A percentile compares a stretch with the other conserved stretches of the same genome.
phyloP scores from a whole-genome alignment of 2,888 invertebrate species.

The Drosophila atripex region DNA sequence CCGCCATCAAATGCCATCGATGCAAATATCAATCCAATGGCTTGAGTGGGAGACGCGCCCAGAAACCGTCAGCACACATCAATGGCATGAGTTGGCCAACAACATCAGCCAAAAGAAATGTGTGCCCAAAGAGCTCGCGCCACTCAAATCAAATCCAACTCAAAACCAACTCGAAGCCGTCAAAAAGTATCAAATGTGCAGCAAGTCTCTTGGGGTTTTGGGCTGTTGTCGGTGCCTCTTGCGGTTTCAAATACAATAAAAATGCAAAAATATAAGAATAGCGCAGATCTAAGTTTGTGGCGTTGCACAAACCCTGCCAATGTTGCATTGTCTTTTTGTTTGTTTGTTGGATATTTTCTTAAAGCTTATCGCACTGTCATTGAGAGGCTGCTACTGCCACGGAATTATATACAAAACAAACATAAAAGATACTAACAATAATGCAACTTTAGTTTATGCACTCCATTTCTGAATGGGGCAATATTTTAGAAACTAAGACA shows the following conservation, averaged over 20 bases:
- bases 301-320: slow-evolving; percentile 65
- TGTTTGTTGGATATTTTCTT: slow-evolving; percentile 13
- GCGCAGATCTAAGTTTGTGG: slow-evolving; percentile 63
- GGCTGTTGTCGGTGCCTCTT: slow-evolving; percentile 19
- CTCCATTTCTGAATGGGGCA: slow-evolving; percentile 31
- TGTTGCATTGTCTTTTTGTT: slow-evolving; percentile 44
- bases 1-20: slow-evolving; percentile 63
- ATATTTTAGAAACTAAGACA: slow-evolving; percentile 8
- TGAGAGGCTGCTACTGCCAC: slow-evolving; percentile 27
- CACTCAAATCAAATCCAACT: slow-evolving; percentile 33
- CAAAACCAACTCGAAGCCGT: slow-evolving; percentile 39
- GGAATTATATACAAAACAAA: slow-evolving; percentile 35
- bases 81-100: slow-evolving; percentile 43
- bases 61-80: slow-evolving; percentile 60
- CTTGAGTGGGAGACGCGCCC: slow-evolving; percentile 65
- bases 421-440: slow-evolving; percentile 21
- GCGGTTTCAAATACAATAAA: slow-evolving; percentile 41
- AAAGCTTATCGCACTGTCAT: slow-evolving; percentile 41
- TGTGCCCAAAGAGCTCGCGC: slow-evolving; percentile 49
- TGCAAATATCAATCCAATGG: slow-evolving; percentile 46
- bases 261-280: slow-evolving; percentile 60
- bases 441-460: slow-evolving; percentile 42
- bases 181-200: slow-evolving; percentile 64
- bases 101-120: slow-evolving; percentile 56
- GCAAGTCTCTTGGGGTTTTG: slow-evolving; percentile 43